Conservation (phyloP, 1,140 invertebrate species). For the Dinoponera quadriceps region DNA sequence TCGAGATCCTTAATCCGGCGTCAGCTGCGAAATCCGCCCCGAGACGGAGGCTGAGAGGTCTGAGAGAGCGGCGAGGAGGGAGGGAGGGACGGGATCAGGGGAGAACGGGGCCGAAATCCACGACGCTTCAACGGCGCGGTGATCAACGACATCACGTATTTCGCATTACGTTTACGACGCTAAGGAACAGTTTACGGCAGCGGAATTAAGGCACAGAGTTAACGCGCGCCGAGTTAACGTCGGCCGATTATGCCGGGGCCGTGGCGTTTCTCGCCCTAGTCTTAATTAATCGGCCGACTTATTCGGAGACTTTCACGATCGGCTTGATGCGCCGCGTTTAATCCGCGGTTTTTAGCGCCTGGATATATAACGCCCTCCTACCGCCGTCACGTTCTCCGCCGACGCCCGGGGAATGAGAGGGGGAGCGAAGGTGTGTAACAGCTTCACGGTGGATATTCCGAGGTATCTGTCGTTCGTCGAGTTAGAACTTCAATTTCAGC, state of each 20-base stretch:
- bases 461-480: too few relatives aligned
- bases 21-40: constrained; percentile 52
- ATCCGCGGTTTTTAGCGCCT: constrained; percentile 36
- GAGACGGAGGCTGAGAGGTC: neutral
- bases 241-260: constrained; percentile 44
- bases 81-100: neutral
- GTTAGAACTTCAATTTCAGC: too few relatives aligned
- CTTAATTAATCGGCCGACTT: constrained; percentile 48
- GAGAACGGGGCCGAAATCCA: neutral
- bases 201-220: constrained; percentile 49
- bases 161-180: constrained; percentile 32
- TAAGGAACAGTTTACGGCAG: constrained; percentile 44
- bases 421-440: too few relatives aligned
- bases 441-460: too few relatives aligned
- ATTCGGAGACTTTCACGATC: constrained; percentile 34
- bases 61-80: too few relatives aligned
- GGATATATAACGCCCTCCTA: neutral
- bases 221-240: neutral
- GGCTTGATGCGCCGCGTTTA: constrained; percentile 45
- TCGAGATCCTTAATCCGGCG: constrained; percentile 44
- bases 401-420: neutral
- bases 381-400: neutral
- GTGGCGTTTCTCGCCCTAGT: constrained; percentile 8
- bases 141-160: constrained; percentile 61
- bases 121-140: constrained; percentile 26